Evolutionary conservation across 2,113 vertebrate genomes (phyloP).

Genomic region (Procavia capensis): DNA sequence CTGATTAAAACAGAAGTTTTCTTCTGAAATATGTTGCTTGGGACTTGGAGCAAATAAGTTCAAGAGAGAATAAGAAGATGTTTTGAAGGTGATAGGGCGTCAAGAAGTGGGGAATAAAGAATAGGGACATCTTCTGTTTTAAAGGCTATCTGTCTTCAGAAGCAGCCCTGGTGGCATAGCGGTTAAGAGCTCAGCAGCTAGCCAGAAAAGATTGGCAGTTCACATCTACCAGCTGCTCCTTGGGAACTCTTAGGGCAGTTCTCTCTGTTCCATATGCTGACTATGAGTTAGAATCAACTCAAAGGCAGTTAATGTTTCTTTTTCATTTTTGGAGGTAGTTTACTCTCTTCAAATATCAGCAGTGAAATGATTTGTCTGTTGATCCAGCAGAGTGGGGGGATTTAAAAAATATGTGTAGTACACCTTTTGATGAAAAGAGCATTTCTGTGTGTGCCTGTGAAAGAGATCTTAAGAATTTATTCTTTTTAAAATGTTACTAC

Average conservation of each 20-base stretch:
- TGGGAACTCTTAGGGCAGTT: too few relatives aligned
- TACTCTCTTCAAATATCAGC: slow-evolving; percentile 40
- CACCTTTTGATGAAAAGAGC: not conserved
- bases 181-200: too few relatives aligned
- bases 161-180: too few relatives aligned
- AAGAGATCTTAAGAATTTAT: slow-evolving; percentile 29
- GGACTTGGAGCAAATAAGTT: slow-evolving; percentile 60
- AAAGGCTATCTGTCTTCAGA: slow-evolving; percentile 26
- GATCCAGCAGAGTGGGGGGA: not conserved
- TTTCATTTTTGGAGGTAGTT: too few relatives aligned
- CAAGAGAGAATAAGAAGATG: slow-evolving; percentile 38
- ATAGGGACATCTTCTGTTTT: not conserved
- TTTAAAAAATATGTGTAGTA: slow-evolving; percentile 21
- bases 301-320: too few relatives aligned
- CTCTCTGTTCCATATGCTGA: too few relatives aligned
- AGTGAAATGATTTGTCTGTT: slow-evolving; percentile 14
- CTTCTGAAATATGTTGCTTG: slow-evolving; percentile 1
- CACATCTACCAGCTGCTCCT: too few relatives aligned
- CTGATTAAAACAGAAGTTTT: slow-evolving; percentile 57
- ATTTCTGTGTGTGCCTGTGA: not conserved
- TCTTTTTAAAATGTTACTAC: slow-evolving; percentile 19
- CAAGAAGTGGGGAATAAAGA: slow-evolving; percentile 38
- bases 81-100: not conserved
- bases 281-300: too few relatives aligned
- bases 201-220: too few relatives aligned